Evolutionary conservation across 2,888 invertebrate species (phyloP).

Genomic region (Incurvaria masculella): DNA sequence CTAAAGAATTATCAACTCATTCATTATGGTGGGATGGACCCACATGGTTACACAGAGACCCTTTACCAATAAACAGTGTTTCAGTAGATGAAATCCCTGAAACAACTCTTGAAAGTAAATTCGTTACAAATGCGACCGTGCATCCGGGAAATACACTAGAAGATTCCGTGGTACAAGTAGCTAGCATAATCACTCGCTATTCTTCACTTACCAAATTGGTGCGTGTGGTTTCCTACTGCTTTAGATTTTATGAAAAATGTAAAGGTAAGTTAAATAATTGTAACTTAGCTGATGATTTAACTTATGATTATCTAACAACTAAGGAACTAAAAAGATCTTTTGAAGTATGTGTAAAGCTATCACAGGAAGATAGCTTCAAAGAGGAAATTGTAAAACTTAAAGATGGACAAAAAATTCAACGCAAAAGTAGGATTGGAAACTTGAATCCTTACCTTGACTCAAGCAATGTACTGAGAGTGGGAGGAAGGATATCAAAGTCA

Average conservation of each 20-base stretch:
- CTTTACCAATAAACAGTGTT: background rate
- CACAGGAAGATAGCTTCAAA: background rate
- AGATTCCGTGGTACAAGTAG: too few species aligned
- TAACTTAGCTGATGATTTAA: too few species aligned
- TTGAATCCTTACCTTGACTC: background rate
- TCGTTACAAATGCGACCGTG: too few species aligned
- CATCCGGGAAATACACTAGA: too few species aligned
- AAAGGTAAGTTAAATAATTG: background rate
- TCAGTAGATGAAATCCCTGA: background rate
- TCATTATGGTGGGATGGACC: constrained; percentile 4
- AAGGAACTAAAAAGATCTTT: background rate
- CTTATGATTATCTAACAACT: background rate
- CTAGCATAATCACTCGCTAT: background rate
- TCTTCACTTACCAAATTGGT: background rate
- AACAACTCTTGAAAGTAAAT: background rate
- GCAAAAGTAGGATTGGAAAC: background rate
- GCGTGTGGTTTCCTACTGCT: background rate
- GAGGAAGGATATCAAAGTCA: background rate
- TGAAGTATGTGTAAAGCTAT: background rate
- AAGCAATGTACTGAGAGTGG: background rate
- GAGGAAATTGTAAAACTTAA: background rate
- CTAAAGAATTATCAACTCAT: constrained; percentile 2
- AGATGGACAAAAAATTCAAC: background rate
- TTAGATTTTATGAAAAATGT: background rate
- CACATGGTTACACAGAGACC: background rate